phyloP scores from a whole-genome alignment of 2,113 vertebrate genomes.

The Hyla sarda region DNA sequence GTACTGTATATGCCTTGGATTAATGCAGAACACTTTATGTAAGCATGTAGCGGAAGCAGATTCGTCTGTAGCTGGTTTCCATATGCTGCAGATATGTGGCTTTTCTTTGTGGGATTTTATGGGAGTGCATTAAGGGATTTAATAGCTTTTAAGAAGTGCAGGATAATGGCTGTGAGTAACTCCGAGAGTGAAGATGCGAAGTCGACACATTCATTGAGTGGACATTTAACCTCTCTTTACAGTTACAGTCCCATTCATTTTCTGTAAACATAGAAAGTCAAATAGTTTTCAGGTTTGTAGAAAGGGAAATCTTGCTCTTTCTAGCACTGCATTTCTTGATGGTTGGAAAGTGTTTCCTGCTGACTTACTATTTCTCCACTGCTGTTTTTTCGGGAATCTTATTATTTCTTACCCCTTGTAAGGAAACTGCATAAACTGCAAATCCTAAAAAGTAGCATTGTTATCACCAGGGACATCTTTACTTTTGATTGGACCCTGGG shows the following conservation, averaged over 20 bases:
- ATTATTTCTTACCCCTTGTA: too few relatives aligned
- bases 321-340: background rate
- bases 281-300: background rate
- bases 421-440: too few relatives aligned
- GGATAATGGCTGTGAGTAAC: conserved; percentile 18
- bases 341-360: background rate
- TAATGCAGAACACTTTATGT: conserved; percentile 34
- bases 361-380: background rate
- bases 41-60: background rate
- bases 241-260: background rate
- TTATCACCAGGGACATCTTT: too few relatives aligned
- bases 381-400: too few relatives aligned
- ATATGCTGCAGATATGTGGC: conserved; percentile 1
- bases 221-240: background rate
- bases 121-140: conserved; percentile 40
- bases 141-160: conserved; percentile 30
- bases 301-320: background rate
- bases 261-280: background rate
- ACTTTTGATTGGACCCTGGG: too few relatives aligned
- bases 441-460: too few relatives aligned
- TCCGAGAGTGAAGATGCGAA: background rate
- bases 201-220: conserved; percentile 1
- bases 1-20: too few relatives aligned
- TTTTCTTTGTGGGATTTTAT: conserved; percentile 42
- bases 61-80: background rate